Conservation (phyloP, 2,888 invertebrate genomes). For the Nymphalis urticae region DNA sequence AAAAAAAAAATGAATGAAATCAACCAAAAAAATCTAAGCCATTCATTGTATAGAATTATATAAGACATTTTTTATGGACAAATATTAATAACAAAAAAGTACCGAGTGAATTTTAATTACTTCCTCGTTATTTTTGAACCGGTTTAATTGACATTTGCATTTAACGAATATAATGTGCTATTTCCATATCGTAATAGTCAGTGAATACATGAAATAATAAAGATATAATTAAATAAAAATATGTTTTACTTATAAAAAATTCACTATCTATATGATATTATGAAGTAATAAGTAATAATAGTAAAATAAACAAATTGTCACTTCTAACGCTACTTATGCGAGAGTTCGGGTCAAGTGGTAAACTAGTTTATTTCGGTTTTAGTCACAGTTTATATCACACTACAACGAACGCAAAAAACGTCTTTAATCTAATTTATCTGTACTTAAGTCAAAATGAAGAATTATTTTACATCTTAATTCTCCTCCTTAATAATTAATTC, state of each 20-base stretch:
- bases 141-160: constrained; percentile 12
- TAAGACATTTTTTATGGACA: not conserved
- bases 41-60: not conserved
- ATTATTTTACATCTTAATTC: not conserved
- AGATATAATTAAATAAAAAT: no score
- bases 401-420: not conserved
- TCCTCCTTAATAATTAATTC: constrained; percentile 13
- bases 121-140: constrained; percentile 1
- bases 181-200: not conserved
- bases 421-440: not conserved
- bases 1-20: no score
- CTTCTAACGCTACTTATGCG: no score
- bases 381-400: no score
- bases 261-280: no score
- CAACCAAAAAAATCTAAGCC: not conserved
- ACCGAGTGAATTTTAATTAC: not conserved
- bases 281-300: no score
- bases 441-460: not conserved
- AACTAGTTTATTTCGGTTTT: no score
- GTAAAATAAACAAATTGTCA: no score
- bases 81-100: not conserved
- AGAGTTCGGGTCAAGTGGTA: no score
- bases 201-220: no score
- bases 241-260: no score
- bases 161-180: not conserved